phyloP scores from a whole-genome alignment of 2,888 invertebrate species.

The Synanthedon formicaeformis region DNA sequence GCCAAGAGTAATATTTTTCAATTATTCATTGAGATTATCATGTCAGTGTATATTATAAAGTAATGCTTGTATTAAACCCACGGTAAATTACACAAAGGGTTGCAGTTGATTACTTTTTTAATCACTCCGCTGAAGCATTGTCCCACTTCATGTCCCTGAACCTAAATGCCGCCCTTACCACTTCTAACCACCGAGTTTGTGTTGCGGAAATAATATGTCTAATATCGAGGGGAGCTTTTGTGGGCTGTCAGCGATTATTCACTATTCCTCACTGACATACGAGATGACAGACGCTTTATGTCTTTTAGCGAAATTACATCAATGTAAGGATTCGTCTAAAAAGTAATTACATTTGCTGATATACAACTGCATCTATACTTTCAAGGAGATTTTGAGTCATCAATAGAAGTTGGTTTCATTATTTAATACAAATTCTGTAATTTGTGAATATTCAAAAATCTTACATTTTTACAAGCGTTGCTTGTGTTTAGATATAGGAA shows the following conservation, averaged over 20 bases:
- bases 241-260: constrained; percentile 26
- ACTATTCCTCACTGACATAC: constrained; percentile 19
- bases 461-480: too few species aligned
- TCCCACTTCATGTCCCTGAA: not conserved
- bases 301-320: constrained; percentile 52
- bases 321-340: not conserved
- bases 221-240: constrained; percentile 19
- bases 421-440: too few species aligned
- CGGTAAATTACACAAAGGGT: not conserved
- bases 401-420: too few species aligned
- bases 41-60: too few species aligned
- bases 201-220: constrained; percentile 31
- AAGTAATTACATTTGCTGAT: constrained; percentile 1
- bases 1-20: too few species aligned
- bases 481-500: too few species aligned
- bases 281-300: constrained; percentile 13
- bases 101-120: not conserved
- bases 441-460: too few species aligned
- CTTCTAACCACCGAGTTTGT: constrained; percentile 1
- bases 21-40: too few species aligned
- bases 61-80: not conserved
- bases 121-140: not conserved
- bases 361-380: not conserved
- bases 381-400: too few species aligned
- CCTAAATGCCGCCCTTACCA: not conserved